Conservation (phyloP, 2,797 vertebrate genomes). For the Brachyalestes nurse region DNA sequence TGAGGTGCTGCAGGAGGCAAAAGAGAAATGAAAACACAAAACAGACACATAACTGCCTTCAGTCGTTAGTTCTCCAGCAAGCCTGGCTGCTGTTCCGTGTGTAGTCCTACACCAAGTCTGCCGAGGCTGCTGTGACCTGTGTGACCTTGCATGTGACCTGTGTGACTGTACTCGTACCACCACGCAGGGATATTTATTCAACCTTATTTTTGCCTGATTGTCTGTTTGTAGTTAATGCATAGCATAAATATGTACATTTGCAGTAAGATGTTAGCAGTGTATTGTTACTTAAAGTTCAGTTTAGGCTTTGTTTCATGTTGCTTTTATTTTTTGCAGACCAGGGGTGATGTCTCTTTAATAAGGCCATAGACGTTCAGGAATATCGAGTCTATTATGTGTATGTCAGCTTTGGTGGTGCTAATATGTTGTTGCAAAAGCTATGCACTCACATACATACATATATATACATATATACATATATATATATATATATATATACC, state of each 20-base stretch:
- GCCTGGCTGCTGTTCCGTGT: constrained; percentile 2
- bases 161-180: constrained; percentile 33
- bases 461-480: too few relatives aligned
- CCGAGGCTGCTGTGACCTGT: not conserved
- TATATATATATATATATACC: constrained; percentile 9
- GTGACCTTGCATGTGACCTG: not conserved
- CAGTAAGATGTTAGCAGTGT: constrained; percentile 8
- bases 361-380: constrained; percentile 69
- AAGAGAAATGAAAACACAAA: not conserved
- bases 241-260: constrained; percentile 16
- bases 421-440: constrained; percentile 63
- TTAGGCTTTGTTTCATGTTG: constrained; percentile 38
- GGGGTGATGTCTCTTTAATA: constrained; percentile 69
- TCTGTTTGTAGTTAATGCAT: constrained; percentile 35
- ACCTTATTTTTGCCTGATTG: constrained; percentile 22
- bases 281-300: constrained; percentile 26
- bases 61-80: not conserved
- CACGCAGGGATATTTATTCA: constrained; percentile 42
- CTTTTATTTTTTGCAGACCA: constrained; percentile 59
- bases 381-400: constrained; percentile 68
- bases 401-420: constrained; percentile 55
- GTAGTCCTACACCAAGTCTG: not conserved
- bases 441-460: constrained; percentile 55
- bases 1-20: constrained; percentile 5
- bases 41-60: not conserved